phyloP scores from a whole-genome alignment of 2,888 invertebrate species.

The Allacma fusca region DNA sequence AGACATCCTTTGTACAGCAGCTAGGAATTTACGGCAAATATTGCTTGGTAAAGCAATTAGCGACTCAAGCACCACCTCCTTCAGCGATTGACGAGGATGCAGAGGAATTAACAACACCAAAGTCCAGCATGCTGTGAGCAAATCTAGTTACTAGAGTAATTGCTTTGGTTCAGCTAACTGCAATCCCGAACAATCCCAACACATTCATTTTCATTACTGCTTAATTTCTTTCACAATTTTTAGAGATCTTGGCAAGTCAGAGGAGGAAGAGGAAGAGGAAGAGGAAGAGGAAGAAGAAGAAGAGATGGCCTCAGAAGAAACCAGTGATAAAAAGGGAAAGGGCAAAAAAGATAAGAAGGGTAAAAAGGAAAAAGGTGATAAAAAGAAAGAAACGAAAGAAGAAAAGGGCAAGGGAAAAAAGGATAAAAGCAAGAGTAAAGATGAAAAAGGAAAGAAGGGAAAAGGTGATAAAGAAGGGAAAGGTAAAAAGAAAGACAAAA shows the following conservation, averaged over 20 bases:
- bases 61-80: constrained; percentile 13
- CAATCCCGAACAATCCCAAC: no score
- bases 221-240: no score
- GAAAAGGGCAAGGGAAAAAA: neutral
- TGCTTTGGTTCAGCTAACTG: no score
- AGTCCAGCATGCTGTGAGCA: neutral
- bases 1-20: neutral
- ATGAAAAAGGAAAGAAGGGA: neutral
- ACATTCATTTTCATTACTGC: no score
- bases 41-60: neutral
- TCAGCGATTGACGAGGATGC: neutral
- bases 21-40: constrained; percentile 26
- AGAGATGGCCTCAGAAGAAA: neutral
- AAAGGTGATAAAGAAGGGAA: neutral
- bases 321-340: neutral
- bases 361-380: neutral
- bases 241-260: neutral
- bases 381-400: neutral
- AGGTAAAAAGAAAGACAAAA: neutral
- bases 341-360: neutral
- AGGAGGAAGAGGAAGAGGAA: constrained; percentile 4
- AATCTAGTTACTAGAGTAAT: no score
- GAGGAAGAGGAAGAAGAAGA: constrained; percentile 4
- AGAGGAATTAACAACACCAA: neutral
- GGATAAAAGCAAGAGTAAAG: neutral